Evolutionary conservation across 92 coral and sea anemone genomes (phyloP).

Genomic region (Galaxea fascicularis): DNA sequence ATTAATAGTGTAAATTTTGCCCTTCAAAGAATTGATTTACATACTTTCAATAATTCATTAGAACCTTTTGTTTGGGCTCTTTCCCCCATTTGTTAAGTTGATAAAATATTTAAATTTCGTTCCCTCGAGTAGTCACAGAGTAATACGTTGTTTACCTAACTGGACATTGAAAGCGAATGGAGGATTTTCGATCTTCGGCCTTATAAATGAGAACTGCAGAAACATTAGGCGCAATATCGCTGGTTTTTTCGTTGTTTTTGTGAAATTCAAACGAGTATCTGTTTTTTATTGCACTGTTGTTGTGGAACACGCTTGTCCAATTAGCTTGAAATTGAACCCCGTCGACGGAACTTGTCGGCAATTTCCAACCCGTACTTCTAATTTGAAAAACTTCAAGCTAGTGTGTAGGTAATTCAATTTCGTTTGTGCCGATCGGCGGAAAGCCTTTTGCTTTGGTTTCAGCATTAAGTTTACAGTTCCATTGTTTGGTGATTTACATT

Average conservation of each 20-base stretch:
- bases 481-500: slow-evolving; percentile 27
- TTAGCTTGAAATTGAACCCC: slow-evolving; percentile 71
- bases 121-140: slow-evolving; percentile 76
- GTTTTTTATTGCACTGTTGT: slow-evolving; percentile 10
- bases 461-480: slow-evolving; percentile 7
- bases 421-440: slow-evolving; percentile 13
- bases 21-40: slow-evolving; percentile 94
- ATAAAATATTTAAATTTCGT: slow-evolving; percentile 96
- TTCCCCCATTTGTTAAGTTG: slow-evolving; percentile 92
- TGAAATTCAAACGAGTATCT: slow-evolving; percentile 18
- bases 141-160: slow-evolving; percentile 80
- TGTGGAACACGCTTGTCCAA: slow-evolving; percentile 57
- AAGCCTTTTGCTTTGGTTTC: slow-evolving; percentile 21
- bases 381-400: slow-evolving; percentile 67
- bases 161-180: slow-evolving; percentile 59
- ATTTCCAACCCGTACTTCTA: slow-evolving; percentile 59
- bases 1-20: slow-evolving; percentile 88
- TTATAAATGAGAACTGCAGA: slow-evolving; percentile 3
- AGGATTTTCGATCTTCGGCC: slow-evolving; percentile 46
- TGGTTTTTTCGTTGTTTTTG: not conserved
- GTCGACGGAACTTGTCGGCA: slow-evolving; percentile 40
- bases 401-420: slow-evolving; percentile 71
- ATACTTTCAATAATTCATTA: slow-evolving; percentile 86
- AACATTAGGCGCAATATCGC: slow-evolving; percentile 22
- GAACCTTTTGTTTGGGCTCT: slow-evolving; percentile 74